Evolutionary conservation across 2,888 invertebrate genomes (phyloP).

Genomic region (Ophioninae sp.): DNA sequence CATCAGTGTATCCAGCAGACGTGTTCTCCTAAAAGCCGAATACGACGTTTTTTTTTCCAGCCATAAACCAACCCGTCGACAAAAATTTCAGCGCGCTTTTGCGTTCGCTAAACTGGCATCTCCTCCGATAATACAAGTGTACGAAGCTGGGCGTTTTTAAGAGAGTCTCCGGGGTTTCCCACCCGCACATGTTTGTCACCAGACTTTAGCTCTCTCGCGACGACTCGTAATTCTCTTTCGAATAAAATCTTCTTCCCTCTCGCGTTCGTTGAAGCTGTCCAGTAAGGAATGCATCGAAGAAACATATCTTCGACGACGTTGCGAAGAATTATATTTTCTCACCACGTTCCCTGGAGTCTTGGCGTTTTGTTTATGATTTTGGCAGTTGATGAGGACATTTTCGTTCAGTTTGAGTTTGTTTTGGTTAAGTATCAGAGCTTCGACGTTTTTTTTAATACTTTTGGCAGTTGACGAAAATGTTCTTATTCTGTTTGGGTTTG

Average conservation of each 20-base stretch:
- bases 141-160: conserved; percentile 47
- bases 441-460: no score
- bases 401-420: no score
- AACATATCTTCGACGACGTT: conserved; percentile 54
- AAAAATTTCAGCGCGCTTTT: conserved; percentile 73
- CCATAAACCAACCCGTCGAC: conserved; percentile 78
- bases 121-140: conserved; percentile 27
- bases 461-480: no score
- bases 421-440: no score
- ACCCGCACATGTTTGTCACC: conserved; percentile 43
- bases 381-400: no score
- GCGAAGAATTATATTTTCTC: conserved; percentile 43
- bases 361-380: no score
- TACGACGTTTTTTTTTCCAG: conserved; percentile 58
- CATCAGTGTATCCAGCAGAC: conserved; percentile 19
- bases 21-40: conserved; percentile 24
- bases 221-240: conserved; percentile 76
- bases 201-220: conserved; percentile 76
- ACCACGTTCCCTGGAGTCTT: neutral
- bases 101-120: conserved; percentile 60
- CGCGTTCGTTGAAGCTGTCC: conserved; percentile 42
- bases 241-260: conserved; percentile 64
- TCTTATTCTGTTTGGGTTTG: no score
- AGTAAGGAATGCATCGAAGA: conserved; percentile 32
- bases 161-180: conserved; percentile 36